phyloP scores from a whole-genome alignment of 2,113 vertebrate genomes.

The Oreocharis arfaki region DNA sequence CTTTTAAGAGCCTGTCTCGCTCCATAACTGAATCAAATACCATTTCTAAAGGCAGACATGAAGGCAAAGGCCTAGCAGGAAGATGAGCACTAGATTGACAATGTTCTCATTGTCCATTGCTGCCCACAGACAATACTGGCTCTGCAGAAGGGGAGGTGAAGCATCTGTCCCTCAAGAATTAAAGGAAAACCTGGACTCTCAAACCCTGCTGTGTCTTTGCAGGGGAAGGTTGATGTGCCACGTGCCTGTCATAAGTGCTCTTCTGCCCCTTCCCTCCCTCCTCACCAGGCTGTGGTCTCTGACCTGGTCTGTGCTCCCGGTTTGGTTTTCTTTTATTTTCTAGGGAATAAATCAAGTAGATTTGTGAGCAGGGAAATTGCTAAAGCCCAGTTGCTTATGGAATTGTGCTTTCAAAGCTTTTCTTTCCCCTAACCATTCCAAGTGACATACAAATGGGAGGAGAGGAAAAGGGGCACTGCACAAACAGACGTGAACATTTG shows the following conservation, averaged over 20 bases:
- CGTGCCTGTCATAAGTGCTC: neutral
- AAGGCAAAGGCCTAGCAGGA: neutral
- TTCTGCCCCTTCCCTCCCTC: neutral
- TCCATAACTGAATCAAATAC: neutral
- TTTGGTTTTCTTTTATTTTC: neutral
- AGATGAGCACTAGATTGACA: neutral
- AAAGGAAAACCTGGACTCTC: neutral
- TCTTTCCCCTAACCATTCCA: neutral
- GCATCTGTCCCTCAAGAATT: neutral
- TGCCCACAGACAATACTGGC: neutral
- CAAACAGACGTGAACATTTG: fast-evolving
- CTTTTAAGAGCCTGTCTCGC: neutral
- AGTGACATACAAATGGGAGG: neutral
- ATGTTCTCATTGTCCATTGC: neutral
- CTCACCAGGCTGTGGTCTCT: neutral
- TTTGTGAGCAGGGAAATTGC: neutral
- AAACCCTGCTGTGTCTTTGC: neutral
- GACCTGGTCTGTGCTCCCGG: neutral
- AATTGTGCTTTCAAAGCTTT: neutral
- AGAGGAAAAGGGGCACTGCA: neutral
- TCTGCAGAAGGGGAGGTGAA: neutral
- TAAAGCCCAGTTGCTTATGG: neutral
- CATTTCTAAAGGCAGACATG: neutral
- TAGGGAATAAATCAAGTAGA: neutral
- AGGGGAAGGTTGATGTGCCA: neutral